Base-by-base conservation (phyloP, 1,140 invertebrate species). In the Procambarus virginalis region DNA sequence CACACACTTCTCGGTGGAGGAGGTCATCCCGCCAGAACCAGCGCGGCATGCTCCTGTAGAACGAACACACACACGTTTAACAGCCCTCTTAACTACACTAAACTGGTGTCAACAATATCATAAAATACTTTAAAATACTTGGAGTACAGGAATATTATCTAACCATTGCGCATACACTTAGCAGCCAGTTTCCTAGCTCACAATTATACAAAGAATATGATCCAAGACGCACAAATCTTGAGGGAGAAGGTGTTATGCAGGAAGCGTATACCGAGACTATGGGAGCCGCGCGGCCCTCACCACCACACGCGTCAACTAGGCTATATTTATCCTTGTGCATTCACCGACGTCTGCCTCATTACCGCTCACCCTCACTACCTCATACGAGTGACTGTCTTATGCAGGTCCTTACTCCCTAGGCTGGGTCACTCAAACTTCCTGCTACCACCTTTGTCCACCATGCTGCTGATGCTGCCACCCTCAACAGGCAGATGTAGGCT, bases 1-100 rank as follows among this genome's bases (percentile, higher is more conserved):
- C 20, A 91, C 85, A 51, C 81, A 91, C 83, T 89, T 91, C 70
- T 91, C 91, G 2, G 91, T 91, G 80, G 91, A 91, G 51, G 91
- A 91, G 17, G 91, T 89, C 86, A 91, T 89, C 34, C 85, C 91
- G 58, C 85, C 85, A 17, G 79, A 88, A 17, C 85, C 84, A 10
- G 22, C 84, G 46, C 84, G 82, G 73, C 78, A 83, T 2, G 68
- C 85, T 51, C 84, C 90, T 91, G 80, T 48, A 49, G 46, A 49
- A 78, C 20, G 49, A 1, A 78, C 49, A 78, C n/a, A 49, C 14
- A n/a, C 12, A 49, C 76, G 10, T 49, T 17, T 12, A 78, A 3
- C 4, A 77, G 49, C 3, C 12, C 48, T 49, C 20, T n/a, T 49
- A 45, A 68, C 60, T 55, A 60, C n/a, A 82, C 80, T 80, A 2